A percentile compares a stretch with the other conserved stretches of the same genome.
These are phyloP conservation scores for Brachypteracias leptosomus DNA, from an alignment of 2,113 vertebrate genomes.

Conservation along the genomic window DNA sequence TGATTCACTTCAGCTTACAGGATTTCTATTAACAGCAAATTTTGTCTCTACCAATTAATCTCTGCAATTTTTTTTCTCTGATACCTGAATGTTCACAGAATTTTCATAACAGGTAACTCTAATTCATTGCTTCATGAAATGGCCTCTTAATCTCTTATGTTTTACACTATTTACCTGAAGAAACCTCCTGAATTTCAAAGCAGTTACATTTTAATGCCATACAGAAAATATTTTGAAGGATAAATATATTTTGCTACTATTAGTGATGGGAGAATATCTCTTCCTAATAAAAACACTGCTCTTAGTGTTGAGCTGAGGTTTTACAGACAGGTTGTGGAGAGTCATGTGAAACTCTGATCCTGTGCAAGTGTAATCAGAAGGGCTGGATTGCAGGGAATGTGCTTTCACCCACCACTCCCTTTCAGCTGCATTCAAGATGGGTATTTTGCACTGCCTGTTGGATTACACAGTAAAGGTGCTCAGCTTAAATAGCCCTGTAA, in stretches of 20 bases:
- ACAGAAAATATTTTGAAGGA: background rate
- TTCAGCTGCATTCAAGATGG: background rate
- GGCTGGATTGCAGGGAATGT: background rate
- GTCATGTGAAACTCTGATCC: background rate
- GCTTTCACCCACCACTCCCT: background rate
- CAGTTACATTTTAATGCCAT: background rate
- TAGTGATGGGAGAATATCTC: background rate
- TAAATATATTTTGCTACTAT: background rate
- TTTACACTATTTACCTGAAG: background rate
- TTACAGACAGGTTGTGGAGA: background rate
- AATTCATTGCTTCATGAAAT: background rate
- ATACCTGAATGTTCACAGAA: background rate
- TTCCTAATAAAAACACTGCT: background rate
- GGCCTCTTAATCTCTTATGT: background rate
- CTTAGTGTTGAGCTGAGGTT: background rate
- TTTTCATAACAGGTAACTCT: background rate
- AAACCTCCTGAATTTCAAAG: background rate
- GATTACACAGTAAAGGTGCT: background rate
- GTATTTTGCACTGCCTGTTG: background rate
- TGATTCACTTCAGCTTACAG: background rate
- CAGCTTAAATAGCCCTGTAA: background rate
- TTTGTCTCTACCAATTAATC: constrained; percentile 51
- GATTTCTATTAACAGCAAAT: constrained; percentile 4
- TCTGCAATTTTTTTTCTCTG: background rate
- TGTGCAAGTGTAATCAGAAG: background rate